A percentile compares a stretch with the other conserved stretches of the same genome.
Conservation (phyloP, 2,888 invertebrate species). For the Patella depressa region DNA sequence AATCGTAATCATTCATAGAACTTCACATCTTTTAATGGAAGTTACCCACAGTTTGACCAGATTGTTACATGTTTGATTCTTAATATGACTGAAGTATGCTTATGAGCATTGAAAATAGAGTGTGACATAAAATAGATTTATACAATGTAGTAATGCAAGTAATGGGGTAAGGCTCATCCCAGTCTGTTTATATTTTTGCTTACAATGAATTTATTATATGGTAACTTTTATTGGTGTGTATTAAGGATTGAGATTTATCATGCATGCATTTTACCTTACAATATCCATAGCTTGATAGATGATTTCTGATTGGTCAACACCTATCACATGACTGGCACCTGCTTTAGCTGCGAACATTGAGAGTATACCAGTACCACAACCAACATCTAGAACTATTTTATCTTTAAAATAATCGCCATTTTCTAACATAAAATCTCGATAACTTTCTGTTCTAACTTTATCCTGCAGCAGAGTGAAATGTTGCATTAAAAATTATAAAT, state of each 20-base stretch:
- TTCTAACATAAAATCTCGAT: slow-evolving; percentile 84
- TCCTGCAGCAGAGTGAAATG: slow-evolving; percentile 51
- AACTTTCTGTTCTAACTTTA: slow-evolving; percentile 83
- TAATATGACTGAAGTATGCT: no score
- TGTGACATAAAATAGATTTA: no score
- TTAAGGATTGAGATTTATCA: background rate
- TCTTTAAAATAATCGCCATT: slow-evolving; percentile 81
- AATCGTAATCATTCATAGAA: background rate
- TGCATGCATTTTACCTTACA: slow-evolving; percentile 64
- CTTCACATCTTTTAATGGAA: background rate
- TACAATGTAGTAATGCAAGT: no score
- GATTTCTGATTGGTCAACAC: slow-evolving; percentile 73
- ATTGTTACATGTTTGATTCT: no score
- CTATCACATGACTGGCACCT: slow-evolving; percentile 83
- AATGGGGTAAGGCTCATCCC: no score
- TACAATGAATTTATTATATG: no score
- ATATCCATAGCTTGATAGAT: slow-evolving; percentile 73
- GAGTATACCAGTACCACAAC: slow-evolving; percentile 80
- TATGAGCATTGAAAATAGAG: no score
- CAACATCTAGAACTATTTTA: slow-evolving; percentile 79
- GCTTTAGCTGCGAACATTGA: slow-evolving; percentile 91
- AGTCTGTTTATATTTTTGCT: no score
- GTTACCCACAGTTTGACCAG: no score
- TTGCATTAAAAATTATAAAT: background rate
- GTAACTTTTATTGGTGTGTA: no score